phyloP scores from a whole-genome alignment of 2,888 invertebrate species.

The Galerucella pusilla region DNA sequence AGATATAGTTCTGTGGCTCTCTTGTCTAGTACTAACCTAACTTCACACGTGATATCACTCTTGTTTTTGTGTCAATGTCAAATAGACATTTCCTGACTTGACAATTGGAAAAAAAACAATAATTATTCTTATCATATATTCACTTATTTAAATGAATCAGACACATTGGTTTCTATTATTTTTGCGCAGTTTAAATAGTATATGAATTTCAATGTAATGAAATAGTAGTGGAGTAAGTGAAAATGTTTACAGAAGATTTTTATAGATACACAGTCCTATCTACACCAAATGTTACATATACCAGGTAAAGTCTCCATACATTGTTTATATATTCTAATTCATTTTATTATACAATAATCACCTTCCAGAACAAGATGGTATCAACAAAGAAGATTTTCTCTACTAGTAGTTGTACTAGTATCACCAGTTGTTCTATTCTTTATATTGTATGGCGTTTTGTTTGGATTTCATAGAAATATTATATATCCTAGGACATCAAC shows the following conservation, averaged over 20 bases:
- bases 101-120: background rate
- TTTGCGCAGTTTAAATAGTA: background rate
- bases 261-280: constrained; percentile 33
- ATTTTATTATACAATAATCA: background rate
- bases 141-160: constrained; percentile 1
- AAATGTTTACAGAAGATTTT: constrained; percentile 35
- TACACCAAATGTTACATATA: constrained; percentile 19
- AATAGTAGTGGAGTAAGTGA: background rate
- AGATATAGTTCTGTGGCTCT: no score
- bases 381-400: constrained; percentile 48
- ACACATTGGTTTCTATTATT: background rate
- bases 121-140: background rate
- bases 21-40: no score
- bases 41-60: background rate
- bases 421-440: constrained; percentile 53
- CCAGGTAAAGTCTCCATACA: constrained; percentile 19
- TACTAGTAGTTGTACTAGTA: constrained; percentile 48
- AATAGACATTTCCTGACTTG: background rate
- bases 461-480: constrained; percentile 51
- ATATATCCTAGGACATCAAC: constrained; percentile 48
- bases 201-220: background rate
- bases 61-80: constrained; percentile 21
- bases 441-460: constrained; percentile 50
- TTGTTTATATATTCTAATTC: background rate
- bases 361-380: constrained; percentile 39